phyloP scores from a whole-genome alignment of 2,797 vertebrate species.

The Mus spretus region DNA sequence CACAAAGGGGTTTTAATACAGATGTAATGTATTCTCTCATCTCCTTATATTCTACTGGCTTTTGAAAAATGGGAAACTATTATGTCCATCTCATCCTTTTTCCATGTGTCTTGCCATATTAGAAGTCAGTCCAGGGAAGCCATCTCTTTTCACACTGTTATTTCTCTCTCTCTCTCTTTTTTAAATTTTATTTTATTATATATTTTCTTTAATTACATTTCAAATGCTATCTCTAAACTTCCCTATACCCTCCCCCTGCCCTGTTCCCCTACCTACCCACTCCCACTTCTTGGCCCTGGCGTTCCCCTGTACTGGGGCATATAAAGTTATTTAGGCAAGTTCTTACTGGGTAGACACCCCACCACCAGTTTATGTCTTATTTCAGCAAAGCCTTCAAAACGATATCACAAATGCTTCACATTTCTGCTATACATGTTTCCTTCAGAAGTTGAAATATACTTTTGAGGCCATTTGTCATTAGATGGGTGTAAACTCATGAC shows the following conservation, averaged over 20 bases:
- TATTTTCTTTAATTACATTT: too few species aligned
- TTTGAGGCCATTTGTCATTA: not conserved
- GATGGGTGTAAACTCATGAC: not conserved
- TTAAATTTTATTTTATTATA: too few species aligned
- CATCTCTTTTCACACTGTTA: not conserved
- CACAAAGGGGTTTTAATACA: not conserved
- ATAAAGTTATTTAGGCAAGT: not conserved
- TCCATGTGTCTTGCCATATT: not conserved
- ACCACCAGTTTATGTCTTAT: not conserved
- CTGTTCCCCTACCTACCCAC: too few species aligned
- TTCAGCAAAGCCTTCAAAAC: not conserved
- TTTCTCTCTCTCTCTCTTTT: not conserved
- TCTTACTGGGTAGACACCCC: not conserved
- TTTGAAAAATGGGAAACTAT: not conserved
- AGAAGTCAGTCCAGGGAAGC: not conserved
- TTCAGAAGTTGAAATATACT: not conserved
- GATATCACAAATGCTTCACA: not conserved
- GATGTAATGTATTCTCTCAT: not conserved
- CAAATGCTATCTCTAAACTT: too few species aligned
- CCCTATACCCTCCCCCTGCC: too few species aligned
- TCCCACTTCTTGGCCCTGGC: too few species aligned
- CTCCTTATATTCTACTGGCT: not conserved
- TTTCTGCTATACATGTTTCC: not conserved
- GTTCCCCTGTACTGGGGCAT: too few species aligned
- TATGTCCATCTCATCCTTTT: not conserved